phyloP scores from a whole-genome alignment of 1,140 invertebrate species.

The Eupristina koningsbergeri region DNA sequence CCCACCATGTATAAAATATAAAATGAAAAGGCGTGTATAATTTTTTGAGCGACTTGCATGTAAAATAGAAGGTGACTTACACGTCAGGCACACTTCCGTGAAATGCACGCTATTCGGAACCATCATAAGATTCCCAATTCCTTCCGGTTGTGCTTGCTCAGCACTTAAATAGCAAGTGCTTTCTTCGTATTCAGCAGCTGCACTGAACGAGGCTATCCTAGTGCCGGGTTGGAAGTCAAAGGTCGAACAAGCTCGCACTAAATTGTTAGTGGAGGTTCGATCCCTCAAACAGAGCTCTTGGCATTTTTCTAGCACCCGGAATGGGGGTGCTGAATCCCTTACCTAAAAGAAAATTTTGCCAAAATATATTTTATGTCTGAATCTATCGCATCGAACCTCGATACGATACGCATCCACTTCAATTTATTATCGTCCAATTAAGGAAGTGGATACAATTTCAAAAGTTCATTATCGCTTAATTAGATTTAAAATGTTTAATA shows the following conservation, averaged over 20 bases:
- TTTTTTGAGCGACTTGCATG: no score
- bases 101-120: slow-evolving; percentile 91
- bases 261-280: slow-evolving; percentile 83
- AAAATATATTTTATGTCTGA: no score
- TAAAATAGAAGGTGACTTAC: slow-evolving; percentile 76
- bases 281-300: slow-evolving; percentile 89
- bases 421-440: no score
- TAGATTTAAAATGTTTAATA: no score
- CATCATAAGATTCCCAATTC: slow-evolving; percentile 87
- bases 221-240: slow-evolving; percentile 93
- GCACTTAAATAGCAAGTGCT: slow-evolving; percentile 90
- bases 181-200: slow-evolving; percentile 89
- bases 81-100: slow-evolving; percentile 89
- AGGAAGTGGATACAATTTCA: no score
- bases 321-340: slow-evolving; percentile 85
- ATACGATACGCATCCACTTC: no score
- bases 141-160: slow-evolving; percentile 88
- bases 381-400: no score
- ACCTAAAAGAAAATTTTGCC: slow-evolving; percentile 70
- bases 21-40: no score
- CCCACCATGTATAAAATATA: no score
- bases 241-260: slow-evolving; percentile 86
- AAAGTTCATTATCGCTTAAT: no score
- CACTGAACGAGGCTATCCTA: slow-evolving; percentile 85
- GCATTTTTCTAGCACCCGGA: slow-evolving; percentile 88